Base-by-base conservation (phyloP, 2,113 vertebrate species). In the Dendrocopos noguchii region DNA sequence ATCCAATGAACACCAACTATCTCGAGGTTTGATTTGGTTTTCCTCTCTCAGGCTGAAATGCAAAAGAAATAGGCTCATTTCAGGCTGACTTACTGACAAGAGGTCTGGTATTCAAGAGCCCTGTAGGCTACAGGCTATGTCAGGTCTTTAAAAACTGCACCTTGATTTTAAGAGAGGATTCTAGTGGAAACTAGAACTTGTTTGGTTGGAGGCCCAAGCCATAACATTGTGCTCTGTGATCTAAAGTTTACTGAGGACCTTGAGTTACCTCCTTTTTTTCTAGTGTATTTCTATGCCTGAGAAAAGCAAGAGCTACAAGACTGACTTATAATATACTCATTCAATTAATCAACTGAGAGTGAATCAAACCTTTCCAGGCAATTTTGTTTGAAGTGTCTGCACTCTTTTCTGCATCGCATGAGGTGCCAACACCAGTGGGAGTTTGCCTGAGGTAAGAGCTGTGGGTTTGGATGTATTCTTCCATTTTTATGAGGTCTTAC, bases 361-460 rank as follows among this genome's bases (percentile, higher is more conserved):
- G 84, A 94, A 95, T 96, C 88, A 95, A 94, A 95, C 95, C 87
- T 95, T 96, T 94, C 91, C 82, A 96, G 89, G 93, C 91, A 93
- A 92, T 95, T 96, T 93, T 92, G 94, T 96, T 94, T 95, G 94
- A 96, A 96, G 95, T 94, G 68, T 78, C 87, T 96, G 79, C 79
- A 78, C 93, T 96, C 84, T 91, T 83, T 82, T 94, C 96, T 92
- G 87, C 80, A 92, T 95, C 1, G 8, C 79, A 96, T 93, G 94
- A 96, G 95, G 89, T 96, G 95, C 94, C 96, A 96, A 89, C 87
- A 95, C 87, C 84, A 95, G 96, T 96, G 94, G 96, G 91, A 96
- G 96, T 96, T 96, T 94, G 94, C 96, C 93, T 94, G 91, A 91
- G 91, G 94, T 95, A 82, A 94, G 82, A 96, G 61, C 93, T 95